phyloP scores from a whole-genome alignment of 2,888 invertebrate species.

The Rhagium mordax region DNA sequence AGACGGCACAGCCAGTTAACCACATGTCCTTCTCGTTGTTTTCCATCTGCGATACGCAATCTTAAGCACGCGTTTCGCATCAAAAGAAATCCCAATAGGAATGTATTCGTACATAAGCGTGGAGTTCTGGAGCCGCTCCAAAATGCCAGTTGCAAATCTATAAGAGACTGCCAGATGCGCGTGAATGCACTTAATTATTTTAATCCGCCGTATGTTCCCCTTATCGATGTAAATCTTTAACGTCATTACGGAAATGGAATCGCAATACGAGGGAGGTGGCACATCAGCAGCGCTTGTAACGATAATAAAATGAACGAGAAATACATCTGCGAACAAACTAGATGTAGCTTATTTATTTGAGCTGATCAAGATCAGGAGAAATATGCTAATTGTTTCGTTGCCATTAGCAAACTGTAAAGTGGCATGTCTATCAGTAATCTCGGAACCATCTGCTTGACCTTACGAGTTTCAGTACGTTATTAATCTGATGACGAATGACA shows the following conservation, averaged over 20 bases:
- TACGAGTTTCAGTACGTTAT: too few species aligned
- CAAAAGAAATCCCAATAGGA: constrained; percentile 26
- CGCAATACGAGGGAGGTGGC: background rate
- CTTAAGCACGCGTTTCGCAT: constrained; percentile 30
- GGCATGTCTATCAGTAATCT: too few species aligned
- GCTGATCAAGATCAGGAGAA: too few species aligned
- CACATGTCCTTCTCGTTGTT: constrained; percentile 13
- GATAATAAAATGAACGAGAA: too few species aligned
- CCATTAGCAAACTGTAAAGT: too few species aligned
- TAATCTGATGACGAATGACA: too few species aligned
- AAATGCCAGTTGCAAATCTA: constrained; percentile 27
- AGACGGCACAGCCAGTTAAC: constrained; percentile 12
- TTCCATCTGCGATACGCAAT: constrained; percentile 23
- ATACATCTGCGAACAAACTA: too few species aligned
- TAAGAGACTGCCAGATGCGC: constrained; percentile 18
- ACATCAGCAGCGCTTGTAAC: background rate
- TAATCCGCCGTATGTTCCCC: background rate
- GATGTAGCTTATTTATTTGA: too few species aligned
- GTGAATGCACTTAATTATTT: constrained; percentile 28
- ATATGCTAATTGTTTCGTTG: too few species aligned
- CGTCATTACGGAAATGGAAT: background rate
- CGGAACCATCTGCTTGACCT: too few species aligned
- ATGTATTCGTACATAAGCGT: background rate
- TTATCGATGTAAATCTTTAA: background rate
- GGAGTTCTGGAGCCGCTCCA: background rate